These are phyloP conservation scores for Drosophila littoralis DNA, from an alignment of 1,140 invertebrate genomes.

Conservation along the genomic window DNA sequence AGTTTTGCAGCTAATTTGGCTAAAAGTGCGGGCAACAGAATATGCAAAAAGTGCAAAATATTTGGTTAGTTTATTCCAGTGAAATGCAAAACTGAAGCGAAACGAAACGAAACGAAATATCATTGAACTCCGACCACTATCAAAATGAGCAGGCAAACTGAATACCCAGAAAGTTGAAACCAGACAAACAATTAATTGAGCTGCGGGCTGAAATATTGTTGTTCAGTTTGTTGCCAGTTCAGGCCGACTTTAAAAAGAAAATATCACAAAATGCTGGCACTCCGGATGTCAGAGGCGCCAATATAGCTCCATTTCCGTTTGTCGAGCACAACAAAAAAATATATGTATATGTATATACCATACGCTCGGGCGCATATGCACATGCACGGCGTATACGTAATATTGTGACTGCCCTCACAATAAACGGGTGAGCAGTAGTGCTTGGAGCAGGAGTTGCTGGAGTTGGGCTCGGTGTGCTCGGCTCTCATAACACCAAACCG, in stretches of 20 bases:
- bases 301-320: slow-evolving; percentile 32
- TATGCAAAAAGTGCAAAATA: slow-evolving; percentile 6
- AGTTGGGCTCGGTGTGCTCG: background rate
- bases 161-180: slow-evolving; percentile 13
- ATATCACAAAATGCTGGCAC: slow-evolving; percentile 5
- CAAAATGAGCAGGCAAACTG: slow-evolving; percentile 27
- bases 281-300: slow-evolving; percentile 37
- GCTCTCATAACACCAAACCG: slow-evolving; percentile 42
- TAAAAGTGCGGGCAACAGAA: slow-evolving; percentile 24
- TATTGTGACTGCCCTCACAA: slow-evolving; percentile 41
- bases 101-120: slow-evolving; percentile 28
- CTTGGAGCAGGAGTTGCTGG: background rate
- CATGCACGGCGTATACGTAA: slow-evolving; percentile 55
- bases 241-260: slow-evolving; percentile 1
- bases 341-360: slow-evolving; percentile 22
- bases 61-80: slow-evolving; percentile 14
- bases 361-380: slow-evolving; percentile 39
- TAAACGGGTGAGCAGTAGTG: slow-evolving; percentile 2
- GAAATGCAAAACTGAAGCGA: slow-evolving; percentile 22
- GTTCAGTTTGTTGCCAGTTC: background rate
- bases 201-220: slow-evolving; percentile 21
- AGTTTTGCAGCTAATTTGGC: slow-evolving; percentile 35
- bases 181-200: slow-evolving; percentile 52
- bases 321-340: too few species aligned
- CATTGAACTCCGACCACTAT: slow-evolving; percentile 18